These are phyloP conservation scores for Progne subis DNA, from an alignment of 2,113 vertebrate species.

Conservation along the genomic window DNA sequence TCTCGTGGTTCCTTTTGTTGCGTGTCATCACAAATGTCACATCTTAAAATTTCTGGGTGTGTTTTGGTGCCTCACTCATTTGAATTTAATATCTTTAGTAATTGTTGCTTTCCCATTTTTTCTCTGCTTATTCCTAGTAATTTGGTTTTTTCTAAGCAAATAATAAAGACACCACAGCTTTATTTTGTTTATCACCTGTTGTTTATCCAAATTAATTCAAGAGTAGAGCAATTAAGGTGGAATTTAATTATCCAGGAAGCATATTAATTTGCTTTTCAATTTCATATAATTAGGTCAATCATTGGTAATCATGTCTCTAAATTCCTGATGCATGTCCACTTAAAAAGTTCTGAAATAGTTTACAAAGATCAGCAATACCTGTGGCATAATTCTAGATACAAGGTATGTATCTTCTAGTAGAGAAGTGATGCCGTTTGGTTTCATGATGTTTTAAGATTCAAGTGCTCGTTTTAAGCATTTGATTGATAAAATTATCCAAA, in stretches of 20 bases:
- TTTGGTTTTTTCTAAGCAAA: neutral
- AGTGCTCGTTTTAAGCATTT: neutral
- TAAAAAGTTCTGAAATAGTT: neutral
- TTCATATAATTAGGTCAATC: neutral
- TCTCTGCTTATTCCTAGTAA: neutral
- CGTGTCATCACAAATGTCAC: neutral
- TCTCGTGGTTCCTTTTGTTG: neutral
- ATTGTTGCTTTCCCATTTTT: neutral
- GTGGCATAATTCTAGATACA: neutral
- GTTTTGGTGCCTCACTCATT: neutral
- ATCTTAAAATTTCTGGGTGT: neutral
- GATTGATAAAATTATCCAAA: neutral
- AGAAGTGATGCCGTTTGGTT: neutral
- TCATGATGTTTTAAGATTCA: neutral
- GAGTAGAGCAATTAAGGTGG: neutral
- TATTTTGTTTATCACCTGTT: neutral
- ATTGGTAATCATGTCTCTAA: neutral
- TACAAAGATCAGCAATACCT: neutral
- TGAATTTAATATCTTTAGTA: neutral
- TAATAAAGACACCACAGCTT: neutral
- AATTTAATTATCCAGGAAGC: neutral
- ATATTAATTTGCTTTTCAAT: neutral
- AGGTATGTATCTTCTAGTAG: neutral
- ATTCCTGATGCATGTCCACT: neutral
- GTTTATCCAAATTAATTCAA: neutral